Evolutionary conservation across 2,113 vertebrate species (phyloP).

Genomic region (Eudorcas thomsonii): DNA sequence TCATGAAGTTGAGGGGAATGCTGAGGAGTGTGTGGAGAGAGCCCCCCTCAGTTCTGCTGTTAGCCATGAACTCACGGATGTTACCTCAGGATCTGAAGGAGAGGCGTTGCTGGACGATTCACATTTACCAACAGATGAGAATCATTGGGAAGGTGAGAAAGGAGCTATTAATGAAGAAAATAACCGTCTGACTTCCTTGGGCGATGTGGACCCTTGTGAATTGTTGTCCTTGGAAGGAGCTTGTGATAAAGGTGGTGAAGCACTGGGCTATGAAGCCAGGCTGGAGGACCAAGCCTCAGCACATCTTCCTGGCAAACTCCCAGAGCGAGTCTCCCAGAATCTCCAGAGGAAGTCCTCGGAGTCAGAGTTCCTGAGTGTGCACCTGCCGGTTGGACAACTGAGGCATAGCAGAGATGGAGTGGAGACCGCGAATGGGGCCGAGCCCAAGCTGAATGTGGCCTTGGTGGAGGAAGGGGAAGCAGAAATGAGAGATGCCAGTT

Average conservation of each 20-base stretch:
- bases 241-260: conserved; percentile 41
- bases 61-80: conserved; percentile 45
- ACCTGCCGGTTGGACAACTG: conserved; percentile 20
- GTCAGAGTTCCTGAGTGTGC: not conserved
- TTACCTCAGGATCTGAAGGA: conserved; percentile 55
- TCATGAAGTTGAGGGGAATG: conserved; percentile 11
- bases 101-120: conserved; percentile 77
- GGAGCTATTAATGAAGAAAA: conserved; percentile 14
- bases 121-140: conserved; percentile 60
- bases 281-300: not conserved
- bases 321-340: conserved; percentile 35
- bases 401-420: not conserved
- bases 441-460: not conserved
- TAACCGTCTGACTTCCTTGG: conserved; percentile 41
- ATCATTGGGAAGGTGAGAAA: conserved; percentile 33
- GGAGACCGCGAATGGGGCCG: not conserved
- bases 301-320: not conserved
- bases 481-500: conserved; percentile 58
- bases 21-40: not conserved
- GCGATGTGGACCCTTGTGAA: conserved; percentile 60
- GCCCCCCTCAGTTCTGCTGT: conserved; percentile 8
- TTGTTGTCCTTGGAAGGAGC: conserved; percentile 60
- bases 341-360: not conserved
- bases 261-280: not conserved
- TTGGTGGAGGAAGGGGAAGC: not conserved